phyloP scores from a whole-genome alignment of 2,797 vertebrate genomes.

The Alca torda region DNA sequence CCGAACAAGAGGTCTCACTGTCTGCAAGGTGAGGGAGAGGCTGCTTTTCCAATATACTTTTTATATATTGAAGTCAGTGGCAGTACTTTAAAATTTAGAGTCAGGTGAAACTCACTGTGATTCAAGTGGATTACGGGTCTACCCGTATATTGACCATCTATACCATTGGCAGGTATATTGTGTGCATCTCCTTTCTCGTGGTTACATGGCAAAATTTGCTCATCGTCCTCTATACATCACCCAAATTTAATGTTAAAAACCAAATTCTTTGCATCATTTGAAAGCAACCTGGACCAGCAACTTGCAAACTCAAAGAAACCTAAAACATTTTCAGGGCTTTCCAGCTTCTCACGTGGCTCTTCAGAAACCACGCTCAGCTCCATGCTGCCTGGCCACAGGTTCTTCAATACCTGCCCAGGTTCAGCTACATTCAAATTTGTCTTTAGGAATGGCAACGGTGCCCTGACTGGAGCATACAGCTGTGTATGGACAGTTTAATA shows the following conservation, averaged over 20 bases:
- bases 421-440: not conserved
- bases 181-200: not conserved
- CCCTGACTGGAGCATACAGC: not conserved
- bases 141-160: too few species aligned
- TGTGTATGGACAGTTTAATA: not conserved
- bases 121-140: not conserved
- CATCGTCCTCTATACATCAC: not conserved
- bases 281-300: not conserved
- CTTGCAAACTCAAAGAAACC: not conserved
- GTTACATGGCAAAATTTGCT: not conserved
- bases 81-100: not conserved
- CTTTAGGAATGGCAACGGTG: rapidly evolving
- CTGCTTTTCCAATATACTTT: not conserved
- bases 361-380: not conserved
- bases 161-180: not conserved
- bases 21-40: not conserved
- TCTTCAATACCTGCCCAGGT: not conserved
- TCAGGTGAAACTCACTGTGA: not conserved
- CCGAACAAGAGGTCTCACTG: not conserved
- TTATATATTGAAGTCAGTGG: not conserved
- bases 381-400: not conserved
- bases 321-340: not conserved
- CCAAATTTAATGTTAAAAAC: not conserved
- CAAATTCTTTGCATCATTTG: not conserved
- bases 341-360: not conserved